phyloP scores from a whole-genome alignment of 2,113 vertebrate species.

The Psittacula cyanocephala region DNA sequence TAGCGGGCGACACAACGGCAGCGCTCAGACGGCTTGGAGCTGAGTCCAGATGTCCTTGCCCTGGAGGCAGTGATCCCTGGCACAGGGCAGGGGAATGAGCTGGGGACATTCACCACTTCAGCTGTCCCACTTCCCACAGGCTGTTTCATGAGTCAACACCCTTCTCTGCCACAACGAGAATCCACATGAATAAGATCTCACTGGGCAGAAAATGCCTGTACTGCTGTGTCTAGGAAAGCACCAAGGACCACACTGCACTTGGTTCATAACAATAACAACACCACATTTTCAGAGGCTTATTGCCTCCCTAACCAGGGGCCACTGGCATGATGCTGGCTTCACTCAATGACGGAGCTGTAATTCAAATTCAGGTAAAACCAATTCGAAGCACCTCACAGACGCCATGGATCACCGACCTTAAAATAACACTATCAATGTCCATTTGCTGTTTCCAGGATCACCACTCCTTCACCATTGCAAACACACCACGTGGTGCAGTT shows the following conservation, averaged over 20 bases:
- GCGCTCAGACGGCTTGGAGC: not conserved
- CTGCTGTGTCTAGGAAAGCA: not conserved
- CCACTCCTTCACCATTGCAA: not conserved
- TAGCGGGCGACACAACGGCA: fast-evolving
- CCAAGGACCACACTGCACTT: not conserved
- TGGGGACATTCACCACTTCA: not conserved
- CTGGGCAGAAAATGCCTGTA: not conserved
- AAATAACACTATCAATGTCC: not conserved
- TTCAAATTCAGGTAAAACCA: not conserved
- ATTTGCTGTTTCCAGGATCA: not conserved
- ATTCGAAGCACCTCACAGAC: not conserved
- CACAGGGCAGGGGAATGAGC: not conserved
- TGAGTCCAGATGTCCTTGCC: fast-evolving
- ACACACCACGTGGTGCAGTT: not conserved
- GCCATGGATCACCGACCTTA: not conserved
- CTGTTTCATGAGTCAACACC: not conserved
- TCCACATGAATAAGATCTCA: not conserved
- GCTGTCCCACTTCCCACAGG: not conserved
- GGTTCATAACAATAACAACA: not conserved
- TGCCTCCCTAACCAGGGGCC: not conserved
- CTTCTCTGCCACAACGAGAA: not conserved
- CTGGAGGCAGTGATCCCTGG: not conserved
- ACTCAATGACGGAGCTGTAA: not conserved
- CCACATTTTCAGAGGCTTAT: not conserved
- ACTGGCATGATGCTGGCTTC: not conserved